phyloP scores from a whole-genome alignment of 2,888 invertebrate species.

The Acanthosepion esculentum region DNA sequence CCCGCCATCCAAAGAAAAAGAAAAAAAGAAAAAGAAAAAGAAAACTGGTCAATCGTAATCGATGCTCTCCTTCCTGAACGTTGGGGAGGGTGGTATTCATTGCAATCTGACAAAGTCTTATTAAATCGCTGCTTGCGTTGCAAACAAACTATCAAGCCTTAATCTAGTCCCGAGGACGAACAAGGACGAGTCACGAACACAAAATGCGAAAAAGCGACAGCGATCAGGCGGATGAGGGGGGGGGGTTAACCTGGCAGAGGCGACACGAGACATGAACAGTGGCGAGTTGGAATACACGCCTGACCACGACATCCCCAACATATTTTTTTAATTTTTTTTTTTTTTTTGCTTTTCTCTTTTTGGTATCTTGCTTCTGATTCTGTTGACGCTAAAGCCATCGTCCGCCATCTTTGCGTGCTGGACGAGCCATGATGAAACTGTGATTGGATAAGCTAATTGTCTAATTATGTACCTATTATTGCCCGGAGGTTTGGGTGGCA shows the following conservation, averaged over 20 bases:
- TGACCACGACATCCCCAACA: neutral
- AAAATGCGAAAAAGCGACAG: neutral
- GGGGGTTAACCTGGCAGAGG: neutral
- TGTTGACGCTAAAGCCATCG: neutral
- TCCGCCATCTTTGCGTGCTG: neutral
- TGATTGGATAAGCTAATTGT: neutral
- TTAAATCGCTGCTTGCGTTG: constrained; percentile 33
- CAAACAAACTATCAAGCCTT: neutral
- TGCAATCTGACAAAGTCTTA: neutral
- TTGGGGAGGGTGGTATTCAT: neutral
- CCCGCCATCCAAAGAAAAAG: too few species aligned
- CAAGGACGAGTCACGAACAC: neutral
- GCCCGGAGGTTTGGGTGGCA: neutral
- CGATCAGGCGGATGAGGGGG: neutral
- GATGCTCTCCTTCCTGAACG: neutral
- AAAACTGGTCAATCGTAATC: neutral
- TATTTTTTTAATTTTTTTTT: too few species aligned
- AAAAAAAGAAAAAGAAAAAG: neutral
- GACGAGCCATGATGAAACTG: neutral
- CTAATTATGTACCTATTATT: neutral
- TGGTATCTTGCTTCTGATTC: neutral
- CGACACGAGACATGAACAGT: neutral
- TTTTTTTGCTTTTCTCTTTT: neutral
- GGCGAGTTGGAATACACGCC: neutral
- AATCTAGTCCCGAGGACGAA: neutral